Evolutionary conservation across 1,140 invertebrate genomes (phyloP).

Genomic region (Cherax quadricarinatus): DNA sequence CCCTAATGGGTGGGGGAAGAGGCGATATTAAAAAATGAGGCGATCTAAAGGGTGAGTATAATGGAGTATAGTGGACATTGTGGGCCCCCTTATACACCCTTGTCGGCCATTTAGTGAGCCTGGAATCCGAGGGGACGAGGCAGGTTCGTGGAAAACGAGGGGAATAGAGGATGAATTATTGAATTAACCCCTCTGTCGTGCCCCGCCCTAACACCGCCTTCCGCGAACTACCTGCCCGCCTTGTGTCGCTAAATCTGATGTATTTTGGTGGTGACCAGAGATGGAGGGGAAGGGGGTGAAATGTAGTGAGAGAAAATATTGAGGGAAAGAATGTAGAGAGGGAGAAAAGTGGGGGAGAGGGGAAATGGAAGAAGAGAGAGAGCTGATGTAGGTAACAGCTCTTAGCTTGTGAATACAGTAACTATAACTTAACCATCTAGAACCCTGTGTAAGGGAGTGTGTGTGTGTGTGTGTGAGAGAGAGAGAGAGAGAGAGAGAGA

Average conservation of each 20-base stretch:
- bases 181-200: neutral
- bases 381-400: neutral
- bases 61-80: no score
- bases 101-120: neutral
- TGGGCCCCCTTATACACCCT: no score
- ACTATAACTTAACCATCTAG: no score
- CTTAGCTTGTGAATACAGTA: no score
- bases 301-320: neutral
- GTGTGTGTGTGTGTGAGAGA: no score
- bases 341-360: neutral
- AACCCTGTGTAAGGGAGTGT: neutral
- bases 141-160: neutral
- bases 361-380: neutral
- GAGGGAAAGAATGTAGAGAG: neutral
- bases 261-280: no score
- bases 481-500: neutral
- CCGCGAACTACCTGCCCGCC: neutral
- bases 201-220: neutral
- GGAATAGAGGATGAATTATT: neutral
- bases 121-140: neutral
- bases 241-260: neutral
- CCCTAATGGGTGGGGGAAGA: no score
- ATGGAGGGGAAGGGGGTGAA: neutral
- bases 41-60: no score
- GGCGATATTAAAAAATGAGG: no score